Evolutionary conservation across 2,113 vertebrate species (phyloP).

Genomic region (Sinosuthora webbiana): DNA sequence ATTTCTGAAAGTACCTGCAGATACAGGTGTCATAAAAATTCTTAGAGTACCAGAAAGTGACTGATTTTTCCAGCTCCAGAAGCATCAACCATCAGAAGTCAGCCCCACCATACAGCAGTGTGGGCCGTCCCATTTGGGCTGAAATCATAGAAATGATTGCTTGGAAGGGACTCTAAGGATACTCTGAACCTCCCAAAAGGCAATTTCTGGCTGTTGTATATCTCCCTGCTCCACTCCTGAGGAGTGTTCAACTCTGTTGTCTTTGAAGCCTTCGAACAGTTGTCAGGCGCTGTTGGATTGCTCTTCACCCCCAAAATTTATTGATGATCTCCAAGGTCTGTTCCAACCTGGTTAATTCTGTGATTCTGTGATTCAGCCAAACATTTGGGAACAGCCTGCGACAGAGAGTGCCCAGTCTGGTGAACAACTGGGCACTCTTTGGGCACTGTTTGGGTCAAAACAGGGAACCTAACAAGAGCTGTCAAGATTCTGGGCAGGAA

Average conservation of each 20-base stretch:
- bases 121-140: background rate
- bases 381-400: background rate
- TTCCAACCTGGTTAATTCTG: background rate
- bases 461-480: background rate
- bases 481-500: background rate
- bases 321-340: background rate
- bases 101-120: background rate
- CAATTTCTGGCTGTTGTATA: background rate
- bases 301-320: background rate
- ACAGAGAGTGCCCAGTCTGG: background rate
- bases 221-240: background rate
- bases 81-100: background rate
- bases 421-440: too few species aligned
- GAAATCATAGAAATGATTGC: background rate
- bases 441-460: too few species aligned
- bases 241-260: accelerated
- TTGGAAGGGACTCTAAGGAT: background rate
- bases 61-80: background rate
- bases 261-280: background rate
- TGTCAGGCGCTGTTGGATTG: background rate
- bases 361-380: background rate
- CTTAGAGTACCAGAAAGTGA: background rate
- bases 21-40: background rate
- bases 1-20: background rate
- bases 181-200: background rate